phyloP scores from a whole-genome alignment of 2,797 vertebrate species.

The Pipistrellus pipistrellus region DNA sequence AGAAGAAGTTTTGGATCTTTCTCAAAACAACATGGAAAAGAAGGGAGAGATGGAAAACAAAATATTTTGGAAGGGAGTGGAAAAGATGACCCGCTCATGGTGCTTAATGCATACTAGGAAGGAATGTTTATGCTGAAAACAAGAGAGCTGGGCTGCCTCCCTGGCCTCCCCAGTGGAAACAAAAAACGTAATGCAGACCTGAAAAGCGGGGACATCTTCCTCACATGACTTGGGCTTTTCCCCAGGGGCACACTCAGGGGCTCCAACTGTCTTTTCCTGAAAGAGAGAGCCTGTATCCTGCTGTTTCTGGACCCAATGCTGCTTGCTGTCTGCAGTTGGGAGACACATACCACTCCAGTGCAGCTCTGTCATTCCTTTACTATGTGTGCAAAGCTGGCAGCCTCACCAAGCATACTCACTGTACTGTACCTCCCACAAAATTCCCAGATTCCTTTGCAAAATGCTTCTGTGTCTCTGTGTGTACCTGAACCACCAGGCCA shows the following conservation, averaged over 20 bases:
- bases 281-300: neutral
- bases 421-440: conserved; percentile 65
- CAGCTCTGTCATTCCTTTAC: conserved; percentile 45
- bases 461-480: conserved; percentile 66
- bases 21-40: conserved; percentile 75
- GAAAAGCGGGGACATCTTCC: neutral
- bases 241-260: neutral
- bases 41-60: conserved; percentile 75
- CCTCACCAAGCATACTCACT: conserved; percentile 69
- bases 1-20: conserved; percentile 75
- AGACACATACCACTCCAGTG: neutral
- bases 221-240: neutral
- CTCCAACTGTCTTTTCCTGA: neutral
- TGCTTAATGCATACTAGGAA: neutral
- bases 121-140: conserved; percentile 61
- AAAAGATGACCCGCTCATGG: conserved; percentile 63
- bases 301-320: conserved; percentile 39
- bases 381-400: conserved; percentile 72
- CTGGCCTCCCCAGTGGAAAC: neutral
- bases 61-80: conserved; percentile 70
- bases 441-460: conserved; percentile 66
- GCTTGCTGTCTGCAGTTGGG: neutral
- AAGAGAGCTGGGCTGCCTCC: neutral
- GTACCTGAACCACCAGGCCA: conserved; percentile 6
- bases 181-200: neutral